These are phyloP conservation scores for Pollenia griseotomentosa DNA, from an alignment of 2,888 invertebrate species.

Conservation along the genomic window DNA sequence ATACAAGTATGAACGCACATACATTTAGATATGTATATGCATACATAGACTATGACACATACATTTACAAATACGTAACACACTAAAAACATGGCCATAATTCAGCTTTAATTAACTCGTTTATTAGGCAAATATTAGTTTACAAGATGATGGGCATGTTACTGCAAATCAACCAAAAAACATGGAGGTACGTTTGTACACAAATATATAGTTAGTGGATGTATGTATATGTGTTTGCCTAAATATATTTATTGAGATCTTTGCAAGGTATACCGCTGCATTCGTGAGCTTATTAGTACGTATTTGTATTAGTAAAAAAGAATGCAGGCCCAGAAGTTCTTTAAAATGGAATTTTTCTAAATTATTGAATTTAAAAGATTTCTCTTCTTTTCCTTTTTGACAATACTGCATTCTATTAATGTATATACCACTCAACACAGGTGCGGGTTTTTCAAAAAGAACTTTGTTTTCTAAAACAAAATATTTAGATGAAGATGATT, in stretches of 20 bases:
- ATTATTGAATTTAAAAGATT: too few species aligned
- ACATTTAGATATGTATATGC: not conserved
- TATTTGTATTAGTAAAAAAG: not conserved
- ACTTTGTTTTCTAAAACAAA: too few species aligned
- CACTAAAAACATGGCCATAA: conserved; percentile 78
- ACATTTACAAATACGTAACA: conserved; percentile 53
- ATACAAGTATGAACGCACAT: not conserved
- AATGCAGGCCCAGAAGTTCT: not conserved
- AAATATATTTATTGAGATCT: conserved; percentile 34
- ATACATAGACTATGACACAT: conserved; percentile 1
- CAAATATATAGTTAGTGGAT: conserved; percentile 8
- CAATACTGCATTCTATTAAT: too few species aligned
- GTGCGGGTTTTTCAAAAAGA: too few species aligned
- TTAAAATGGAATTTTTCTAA: not conserved
- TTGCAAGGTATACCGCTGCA: not conserved
- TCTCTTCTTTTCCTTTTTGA: too few species aligned
- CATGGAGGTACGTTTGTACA: conserved; percentile 47
- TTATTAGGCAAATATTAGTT: conserved; percentile 83
- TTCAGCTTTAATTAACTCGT: conserved; percentile 82
- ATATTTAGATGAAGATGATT: too few species aligned
- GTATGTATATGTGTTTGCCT: conserved; percentile 23
- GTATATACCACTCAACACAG: too few species aligned
- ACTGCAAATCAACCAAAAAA: conserved; percentile 73
- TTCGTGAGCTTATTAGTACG: not conserved
- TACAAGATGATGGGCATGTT: conserved; percentile 79